These are phyloP conservation scores for Drosophila kanekoi DNA, from an alignment of 2,888 invertebrate genomes.

Conservation along the genomic window DNA sequence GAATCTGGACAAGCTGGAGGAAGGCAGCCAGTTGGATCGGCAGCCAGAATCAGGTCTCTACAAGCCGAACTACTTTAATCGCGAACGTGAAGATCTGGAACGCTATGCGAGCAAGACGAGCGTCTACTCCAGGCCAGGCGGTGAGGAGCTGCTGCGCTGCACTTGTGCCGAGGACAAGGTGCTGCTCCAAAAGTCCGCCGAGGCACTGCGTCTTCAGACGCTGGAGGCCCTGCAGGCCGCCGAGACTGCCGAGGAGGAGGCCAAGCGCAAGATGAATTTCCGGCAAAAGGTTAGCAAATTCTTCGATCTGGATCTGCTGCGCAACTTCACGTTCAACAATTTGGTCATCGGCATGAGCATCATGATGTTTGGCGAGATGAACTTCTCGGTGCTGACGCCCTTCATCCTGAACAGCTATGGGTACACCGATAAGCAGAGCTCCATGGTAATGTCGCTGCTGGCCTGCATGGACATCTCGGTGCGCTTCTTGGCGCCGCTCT, in stretches of 20 bases:
- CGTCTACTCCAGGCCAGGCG: constrained; percentile 74
- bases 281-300: constrained; percentile 88
- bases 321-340: constrained; percentile 89
- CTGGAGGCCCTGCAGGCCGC: constrained; percentile 36
- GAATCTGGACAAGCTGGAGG: constrained; percentile 56
- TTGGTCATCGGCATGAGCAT: constrained; percentile 90
- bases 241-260: constrained; percentile 80
- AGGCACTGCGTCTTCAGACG: constrained; percentile 52
- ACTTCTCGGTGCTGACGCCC: constrained; percentile 90
- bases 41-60: constrained; percentile 36
- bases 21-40: constrained; percentile 15
- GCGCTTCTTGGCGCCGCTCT: constrained; percentile 89
- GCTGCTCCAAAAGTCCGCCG: constrained; percentile 72
- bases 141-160: constrained; percentile 69
- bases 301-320: constrained; percentile 89
- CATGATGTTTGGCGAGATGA: constrained; percentile 90
- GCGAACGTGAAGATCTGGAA: constrained; percentile 86
- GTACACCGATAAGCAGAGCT: constrained; percentile 86
- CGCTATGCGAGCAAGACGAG: constrained; percentile 81
- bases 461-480: constrained; percentile 89
- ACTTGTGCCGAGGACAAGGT: constrained; percentile 82
- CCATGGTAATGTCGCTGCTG: constrained; percentile 89
- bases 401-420: constrained; percentile 89
- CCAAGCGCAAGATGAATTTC: constrained; percentile 85
- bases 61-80: constrained; percentile 87